phyloP scores from a whole-genome alignment of 2,797 vertebrate genomes.

The Menidia menidia region DNA sequence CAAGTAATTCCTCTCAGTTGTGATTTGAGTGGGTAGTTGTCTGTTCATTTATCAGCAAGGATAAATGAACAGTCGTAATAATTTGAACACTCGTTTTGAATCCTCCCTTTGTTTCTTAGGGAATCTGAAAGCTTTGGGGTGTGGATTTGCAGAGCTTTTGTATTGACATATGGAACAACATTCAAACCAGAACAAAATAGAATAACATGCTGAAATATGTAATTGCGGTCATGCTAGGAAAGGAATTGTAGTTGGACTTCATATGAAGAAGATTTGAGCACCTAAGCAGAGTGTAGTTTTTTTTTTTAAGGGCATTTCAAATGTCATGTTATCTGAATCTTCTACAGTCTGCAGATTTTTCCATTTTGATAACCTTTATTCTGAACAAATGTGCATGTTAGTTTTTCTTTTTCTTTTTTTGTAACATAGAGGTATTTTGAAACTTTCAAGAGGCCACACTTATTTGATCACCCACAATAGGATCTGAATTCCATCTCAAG shows the following conservation, averaged over 20 bases:
- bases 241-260: conserved; percentile 7
- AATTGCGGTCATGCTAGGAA: conserved; percentile 5
- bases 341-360: not conserved
- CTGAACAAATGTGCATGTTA: conserved; percentile 9
- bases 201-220: conserved; percentile 1
- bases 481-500: conserved; percentile 1
- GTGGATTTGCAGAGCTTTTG: not conserved
- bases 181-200: not conserved
- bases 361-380: not conserved
- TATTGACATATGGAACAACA: not conserved
- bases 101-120: too few relatives aligned
- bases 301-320: not conserved
- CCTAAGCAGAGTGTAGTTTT: not conserved
- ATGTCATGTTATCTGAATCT: not conserved
- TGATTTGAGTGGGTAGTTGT: not conserved
- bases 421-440: not conserved
- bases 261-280: conserved; percentile 4
- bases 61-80: too few relatives aligned
- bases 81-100: too few relatives aligned
- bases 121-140: too few relatives aligned
- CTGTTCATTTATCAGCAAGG: too few relatives aligned
- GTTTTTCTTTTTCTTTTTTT: not conserved
- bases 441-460: not conserved
- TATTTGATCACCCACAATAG: conserved; percentile 1
- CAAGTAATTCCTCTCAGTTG: not conserved